phyloP scores from a whole-genome alignment of 2,888 invertebrate genomes.

The Ormyrus nitidulus region DNA sequence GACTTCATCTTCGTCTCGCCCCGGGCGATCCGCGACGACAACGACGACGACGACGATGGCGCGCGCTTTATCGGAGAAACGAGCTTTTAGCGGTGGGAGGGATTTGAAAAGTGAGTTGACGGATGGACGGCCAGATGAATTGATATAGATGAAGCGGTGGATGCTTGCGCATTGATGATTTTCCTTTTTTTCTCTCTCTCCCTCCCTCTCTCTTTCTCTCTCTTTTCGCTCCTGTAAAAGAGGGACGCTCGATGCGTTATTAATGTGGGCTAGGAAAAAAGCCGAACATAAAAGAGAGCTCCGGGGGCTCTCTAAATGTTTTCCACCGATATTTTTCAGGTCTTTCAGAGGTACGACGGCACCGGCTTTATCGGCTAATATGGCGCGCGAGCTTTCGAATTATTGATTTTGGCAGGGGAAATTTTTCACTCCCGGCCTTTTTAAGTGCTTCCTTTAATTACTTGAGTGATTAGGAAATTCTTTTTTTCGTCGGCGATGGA shows the following conservation, averaged over 20 bases:
- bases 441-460: too few relatives aligned
- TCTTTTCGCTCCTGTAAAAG: background rate
- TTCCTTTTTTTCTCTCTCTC: background rate
- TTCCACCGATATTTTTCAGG: background rate
- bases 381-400: background rate
- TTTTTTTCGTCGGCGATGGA: too few relatives aligned
- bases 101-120: conserved; percentile 53
- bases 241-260: conserved; percentile 36
- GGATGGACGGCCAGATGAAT: conserved; percentile 55
- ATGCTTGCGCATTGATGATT: conserved; percentile 41
- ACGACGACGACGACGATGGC: conserved; percentile 8
- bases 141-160: conserved; percentile 51
- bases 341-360: background rate
- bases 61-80: conserved; percentile 52
- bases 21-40: conserved; percentile 35
- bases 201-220: too few relatives aligned
- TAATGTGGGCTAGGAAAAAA: conserved; percentile 32
- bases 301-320: conserved; percentile 1
- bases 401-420: too few relatives aligned
- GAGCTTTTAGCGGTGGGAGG: conserved; percentile 51
- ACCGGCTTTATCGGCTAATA: background rate
- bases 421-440: too few relatives aligned
- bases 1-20: conserved; percentile 55
- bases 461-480: too few relatives aligned
- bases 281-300: background rate